phyloP scores from a whole-genome alignment of 2,888 invertebrate species.

The Halocaridina rubra region DNA sequence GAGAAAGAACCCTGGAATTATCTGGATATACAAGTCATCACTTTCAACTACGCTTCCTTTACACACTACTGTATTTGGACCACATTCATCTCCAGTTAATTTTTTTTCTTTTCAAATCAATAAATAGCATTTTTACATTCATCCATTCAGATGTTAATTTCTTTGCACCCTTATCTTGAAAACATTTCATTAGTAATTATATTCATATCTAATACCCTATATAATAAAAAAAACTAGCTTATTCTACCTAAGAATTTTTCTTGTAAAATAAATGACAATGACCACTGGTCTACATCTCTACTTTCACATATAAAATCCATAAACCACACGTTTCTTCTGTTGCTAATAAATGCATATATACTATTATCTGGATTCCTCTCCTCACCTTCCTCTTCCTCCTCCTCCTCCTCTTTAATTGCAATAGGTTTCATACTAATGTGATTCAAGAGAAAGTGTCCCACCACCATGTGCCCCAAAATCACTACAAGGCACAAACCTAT shows the following conservation, averaged over 20 bases:
- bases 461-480: conserved; percentile 49
- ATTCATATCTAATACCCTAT: conserved; percentile 10
- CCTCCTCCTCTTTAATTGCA: not conserved
- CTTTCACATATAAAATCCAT: not conserved
- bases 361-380: not conserved
- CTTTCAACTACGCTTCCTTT: not conserved
- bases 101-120: not conserved
- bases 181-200: not conserved
- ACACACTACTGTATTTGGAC: not conserved
- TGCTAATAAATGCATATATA: not conserved
- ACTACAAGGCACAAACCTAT: conserved; percentile 65
- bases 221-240: conserved; percentile 1
- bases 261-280: not conserved
- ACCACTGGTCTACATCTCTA: not conserved
- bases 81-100: not conserved
- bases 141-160: not conserved
- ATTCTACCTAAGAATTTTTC: not conserved
- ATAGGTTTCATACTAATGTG: not conserved
- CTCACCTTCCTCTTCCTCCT: not conserved
- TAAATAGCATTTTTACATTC: not conserved
- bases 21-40: not conserved
- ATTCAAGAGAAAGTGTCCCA: conserved; percentile 22
- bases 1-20: conserved; percentile 13
- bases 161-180: not conserved
- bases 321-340: not conserved